phyloP scores from a whole-genome alignment of 1,140 invertebrate genomes.

The Battus philenor region DNA sequence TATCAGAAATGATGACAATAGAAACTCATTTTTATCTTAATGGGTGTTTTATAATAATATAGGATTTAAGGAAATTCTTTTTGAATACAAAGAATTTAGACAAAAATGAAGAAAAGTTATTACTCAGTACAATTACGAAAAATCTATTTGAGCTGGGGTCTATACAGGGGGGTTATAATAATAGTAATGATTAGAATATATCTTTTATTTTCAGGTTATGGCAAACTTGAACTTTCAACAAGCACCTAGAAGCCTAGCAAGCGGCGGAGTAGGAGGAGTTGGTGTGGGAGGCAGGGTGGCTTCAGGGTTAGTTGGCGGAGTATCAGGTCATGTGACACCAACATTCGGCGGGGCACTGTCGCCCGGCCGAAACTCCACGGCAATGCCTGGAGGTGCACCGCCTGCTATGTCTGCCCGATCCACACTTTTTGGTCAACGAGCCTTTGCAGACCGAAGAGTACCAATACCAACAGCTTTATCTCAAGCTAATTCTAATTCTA shows the following conservation, averaged over 20 bases:
- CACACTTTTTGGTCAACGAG: slow-evolving; percentile 84
- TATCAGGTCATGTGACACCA: slow-evolving; percentile 73
- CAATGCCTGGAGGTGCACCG: slow-evolving; percentile 72
- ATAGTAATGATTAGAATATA: too few relatives aligned
- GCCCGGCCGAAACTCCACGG: slow-evolving; percentile 67
- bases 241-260: slow-evolving; percentile 85
- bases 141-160: too few relatives aligned
- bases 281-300: slow-evolving; percentile 63
- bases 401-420: slow-evolving; percentile 72
- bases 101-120: too few relatives aligned
- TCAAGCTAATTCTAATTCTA: slow-evolving; percentile 78
- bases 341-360: slow-evolving; percentile 67
- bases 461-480: slow-evolving; percentile 80
- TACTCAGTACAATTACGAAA: too few relatives aligned
- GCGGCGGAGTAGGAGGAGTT: slow-evolving; percentile 77
- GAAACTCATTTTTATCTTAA: too few relatives aligned
- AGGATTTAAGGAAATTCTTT: too few relatives aligned
- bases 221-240: slow-evolving; percentile 90
- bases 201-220: slow-evolving; percentile 84
- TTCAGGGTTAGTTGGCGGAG: slow-evolving; percentile 77
- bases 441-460: slow-evolving; percentile 84
- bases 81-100: too few relatives aligned
- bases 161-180: too few relatives aligned
- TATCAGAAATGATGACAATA: too few relatives aligned
- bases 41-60: too few relatives aligned